Conservation (phyloP, 2,797 vertebrate genomes). For the Philypnodon macrostomus region DNA sequence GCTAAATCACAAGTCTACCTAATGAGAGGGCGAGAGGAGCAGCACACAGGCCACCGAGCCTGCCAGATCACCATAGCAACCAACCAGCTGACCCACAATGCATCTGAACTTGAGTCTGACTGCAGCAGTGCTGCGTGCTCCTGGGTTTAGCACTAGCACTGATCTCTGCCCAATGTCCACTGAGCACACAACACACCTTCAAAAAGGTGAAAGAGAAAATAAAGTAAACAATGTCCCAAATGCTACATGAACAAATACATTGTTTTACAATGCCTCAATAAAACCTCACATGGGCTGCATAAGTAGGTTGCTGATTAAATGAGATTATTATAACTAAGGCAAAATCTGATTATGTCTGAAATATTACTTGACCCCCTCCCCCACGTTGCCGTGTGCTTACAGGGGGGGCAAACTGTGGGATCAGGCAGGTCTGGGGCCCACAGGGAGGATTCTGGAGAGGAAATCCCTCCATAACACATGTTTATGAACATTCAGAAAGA, state of each 20-base stretch:
- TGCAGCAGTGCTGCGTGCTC: slow-evolving; percentile 47
- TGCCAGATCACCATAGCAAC: slow-evolving; percentile 81
- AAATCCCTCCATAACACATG: slow-evolving; percentile 30
- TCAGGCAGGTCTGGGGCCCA: slow-evolving; percentile 57
- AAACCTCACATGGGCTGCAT: slow-evolving; percentile 25
- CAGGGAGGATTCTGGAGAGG: slow-evolving; percentile 37
- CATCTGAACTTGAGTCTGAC: slow-evolving; percentile 65
- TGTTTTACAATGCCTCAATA: too few species aligned
- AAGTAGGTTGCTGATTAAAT: slow-evolving; percentile 33
- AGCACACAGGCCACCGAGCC: slow-evolving; percentile 58
- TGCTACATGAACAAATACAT: slow-evolving; percentile 1
- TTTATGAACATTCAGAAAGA: slow-evolving; percentile 25
- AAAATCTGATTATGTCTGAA: slow-evolving; percentile 70
- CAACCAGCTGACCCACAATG: slow-evolving; percentile 78
- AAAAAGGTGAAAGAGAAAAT: slow-evolving; percentile 26
- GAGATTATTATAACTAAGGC: slow-evolving; percentile 56
- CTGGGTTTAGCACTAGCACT: slow-evolving; percentile 42
- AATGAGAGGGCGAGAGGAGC: slow-evolving; percentile 74
- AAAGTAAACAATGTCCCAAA: slow-evolving; percentile 23
- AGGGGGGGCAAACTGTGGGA: slow-evolving; percentile 54
- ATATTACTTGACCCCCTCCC: slow-evolving; percentile 65
- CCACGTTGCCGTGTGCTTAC: slow-evolving; percentile 33
- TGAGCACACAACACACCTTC: slow-evolving; percentile 18
- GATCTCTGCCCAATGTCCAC: slow-evolving; percentile 42
- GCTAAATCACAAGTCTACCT: slow-evolving; percentile 79